A percentile compares a stretch with the other conserved stretches of the same genome.
Evolutionary conservation across 2,797 vertebrate species (phyloP).

Genomic region (Scarus forsteni): DNA sequence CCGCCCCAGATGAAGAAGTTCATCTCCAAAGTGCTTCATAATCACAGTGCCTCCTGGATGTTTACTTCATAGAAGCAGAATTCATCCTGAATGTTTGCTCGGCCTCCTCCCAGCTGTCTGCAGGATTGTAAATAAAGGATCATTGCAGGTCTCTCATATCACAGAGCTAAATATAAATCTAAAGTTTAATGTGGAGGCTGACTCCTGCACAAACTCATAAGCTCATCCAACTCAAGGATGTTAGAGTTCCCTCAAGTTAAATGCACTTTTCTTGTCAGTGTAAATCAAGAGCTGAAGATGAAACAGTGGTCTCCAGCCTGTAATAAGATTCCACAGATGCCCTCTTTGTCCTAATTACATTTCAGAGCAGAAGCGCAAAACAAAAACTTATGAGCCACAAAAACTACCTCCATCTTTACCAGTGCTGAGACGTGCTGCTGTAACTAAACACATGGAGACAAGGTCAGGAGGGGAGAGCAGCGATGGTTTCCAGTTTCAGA

Average conservation of each 20-base stretch:
- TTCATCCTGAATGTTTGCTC: not conserved
- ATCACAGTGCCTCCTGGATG: not conserved
- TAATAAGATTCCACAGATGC: not conserved
- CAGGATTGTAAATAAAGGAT: conserved; percentile 1
- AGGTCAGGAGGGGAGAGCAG: not conserved
- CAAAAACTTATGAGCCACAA: not conserved
- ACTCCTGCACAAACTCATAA: conserved; percentile 17
- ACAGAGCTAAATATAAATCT: conserved; percentile 17
- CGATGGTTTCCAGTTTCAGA: not conserved
- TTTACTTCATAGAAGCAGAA: not conserved
- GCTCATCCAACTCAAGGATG: no score
- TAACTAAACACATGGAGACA: not conserved
- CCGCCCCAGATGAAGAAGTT: not conserved
- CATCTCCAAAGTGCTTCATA: not conserved
- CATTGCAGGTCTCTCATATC: conserved; percentile 13
- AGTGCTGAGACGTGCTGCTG: no score
- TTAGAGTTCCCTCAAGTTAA: not conserved
- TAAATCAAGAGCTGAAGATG: conserved; percentile 2
- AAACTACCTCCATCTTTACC: not conserved
- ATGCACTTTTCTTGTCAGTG: conserved; percentile 2
- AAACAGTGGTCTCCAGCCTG: not conserved
- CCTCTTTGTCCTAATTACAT: conserved; percentile 4
- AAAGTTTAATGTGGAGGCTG: not conserved
- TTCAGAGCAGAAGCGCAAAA: not conserved
- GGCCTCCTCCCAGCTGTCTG: conserved; percentile 9